A percentile compares a stretch with the other conserved stretches of the same genome.
These are phyloP conservation scores for Drusus annulatus DNA, from an alignment of 1,140 invertebrate species.

Conservation along the genomic window DNA sequence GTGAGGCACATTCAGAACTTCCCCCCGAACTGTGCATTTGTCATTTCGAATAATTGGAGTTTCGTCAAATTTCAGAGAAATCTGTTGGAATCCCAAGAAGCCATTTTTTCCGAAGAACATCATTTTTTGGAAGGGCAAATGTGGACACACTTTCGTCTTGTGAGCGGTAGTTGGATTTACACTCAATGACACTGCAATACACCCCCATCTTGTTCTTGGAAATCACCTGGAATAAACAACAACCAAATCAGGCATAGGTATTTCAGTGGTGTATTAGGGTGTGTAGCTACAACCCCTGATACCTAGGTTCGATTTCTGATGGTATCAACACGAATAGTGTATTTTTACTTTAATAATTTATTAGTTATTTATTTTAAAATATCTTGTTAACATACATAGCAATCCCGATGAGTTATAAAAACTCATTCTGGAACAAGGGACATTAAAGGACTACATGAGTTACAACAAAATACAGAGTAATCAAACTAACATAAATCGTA, in stretches of 20 bases:
- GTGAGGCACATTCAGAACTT: neutral
- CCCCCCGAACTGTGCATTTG: neutral
- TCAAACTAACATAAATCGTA: too few relatives aligned
- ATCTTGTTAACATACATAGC: too few relatives aligned
- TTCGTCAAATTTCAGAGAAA: neutral
- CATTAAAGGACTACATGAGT: too few relatives aligned
- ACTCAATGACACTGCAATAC: neutral
- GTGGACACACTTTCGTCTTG: neutral
- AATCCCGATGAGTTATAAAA: too few relatives aligned
- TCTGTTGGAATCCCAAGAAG: neutral
- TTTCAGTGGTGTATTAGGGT: neutral
- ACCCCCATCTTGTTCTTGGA: neutral
- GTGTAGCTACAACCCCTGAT: neutral
- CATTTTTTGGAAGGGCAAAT: neutral
- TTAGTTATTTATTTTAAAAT: too few relatives aligned
- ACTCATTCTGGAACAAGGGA: too few relatives aligned
- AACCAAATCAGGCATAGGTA: neutral
- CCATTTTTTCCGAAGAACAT: neutral
- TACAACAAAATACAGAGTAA: too few relatives aligned
- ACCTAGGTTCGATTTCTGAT: too few relatives aligned
- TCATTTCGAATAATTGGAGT: neutral
- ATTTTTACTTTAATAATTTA: too few relatives aligned
- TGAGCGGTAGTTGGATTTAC: neutral
- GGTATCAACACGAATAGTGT: too few relatives aligned
- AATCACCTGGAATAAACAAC: neutral